These are phyloP conservation scores for Pterocles orientalis DNA, from an alignment of 2,113 vertebrate genomes.

Conservation along the genomic window DNA sequence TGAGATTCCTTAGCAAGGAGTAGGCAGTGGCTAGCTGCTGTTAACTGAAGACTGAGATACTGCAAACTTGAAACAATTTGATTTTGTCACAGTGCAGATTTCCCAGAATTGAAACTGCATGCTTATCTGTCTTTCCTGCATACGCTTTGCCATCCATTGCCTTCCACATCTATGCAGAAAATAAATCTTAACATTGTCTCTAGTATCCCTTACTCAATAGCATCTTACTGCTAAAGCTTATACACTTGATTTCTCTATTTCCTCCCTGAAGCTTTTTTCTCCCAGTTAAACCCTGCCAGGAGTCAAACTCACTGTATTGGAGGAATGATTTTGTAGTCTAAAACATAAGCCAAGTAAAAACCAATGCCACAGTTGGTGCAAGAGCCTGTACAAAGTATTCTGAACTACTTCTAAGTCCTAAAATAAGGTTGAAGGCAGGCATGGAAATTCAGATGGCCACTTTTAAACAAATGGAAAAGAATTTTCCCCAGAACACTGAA, in stretches of 20 bases:
- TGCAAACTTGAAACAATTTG: neutral
- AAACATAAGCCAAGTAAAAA: neutral
- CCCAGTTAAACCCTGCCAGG: neutral
- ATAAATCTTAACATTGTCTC: neutral
- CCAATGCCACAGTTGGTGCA: neutral
- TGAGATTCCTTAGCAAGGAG: neutral
- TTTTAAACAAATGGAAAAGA: neutral
- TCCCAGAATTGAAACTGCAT: neutral
- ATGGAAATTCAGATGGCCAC: neutral
- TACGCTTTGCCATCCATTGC: neutral
- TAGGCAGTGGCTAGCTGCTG: neutral
- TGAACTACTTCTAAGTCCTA: neutral
- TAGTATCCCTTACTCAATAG: neutral
- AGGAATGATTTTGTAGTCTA: neutral
- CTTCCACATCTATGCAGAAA: neutral
- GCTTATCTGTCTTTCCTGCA: neutral
- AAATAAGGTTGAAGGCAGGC: neutral
- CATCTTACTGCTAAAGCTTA: neutral
- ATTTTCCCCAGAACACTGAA: neutral
- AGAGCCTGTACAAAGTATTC: neutral
- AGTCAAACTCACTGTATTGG: neutral
- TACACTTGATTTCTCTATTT: neutral
- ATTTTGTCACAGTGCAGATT: neutral
- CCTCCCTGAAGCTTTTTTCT: neutral
- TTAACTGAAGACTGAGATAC: neutral